phyloP scores from a whole-genome alignment of 2,113 vertebrate species.

The Taxidea taxus region DNA sequence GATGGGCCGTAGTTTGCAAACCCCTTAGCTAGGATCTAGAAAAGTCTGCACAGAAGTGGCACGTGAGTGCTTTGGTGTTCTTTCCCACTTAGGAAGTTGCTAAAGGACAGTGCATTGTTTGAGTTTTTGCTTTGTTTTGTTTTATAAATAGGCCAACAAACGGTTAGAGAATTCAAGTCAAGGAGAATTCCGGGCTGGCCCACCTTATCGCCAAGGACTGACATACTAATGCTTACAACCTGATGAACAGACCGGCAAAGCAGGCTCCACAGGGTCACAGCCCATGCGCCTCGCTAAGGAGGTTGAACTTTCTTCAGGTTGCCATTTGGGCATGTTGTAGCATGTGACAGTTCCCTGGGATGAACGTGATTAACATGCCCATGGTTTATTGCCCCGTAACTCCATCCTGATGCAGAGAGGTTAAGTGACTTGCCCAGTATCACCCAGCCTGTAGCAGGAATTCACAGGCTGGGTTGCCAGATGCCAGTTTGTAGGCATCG shows the following conservation, averaged over 20 bases:
- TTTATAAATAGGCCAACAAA: background rate
- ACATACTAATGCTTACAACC: background rate
- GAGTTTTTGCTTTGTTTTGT: no score
- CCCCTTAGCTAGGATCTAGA: background rate
- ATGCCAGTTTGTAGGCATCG: background rate
- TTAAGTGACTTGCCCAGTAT: background rate
- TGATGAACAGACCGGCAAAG: background rate
- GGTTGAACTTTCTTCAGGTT: background rate
- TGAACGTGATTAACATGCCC: background rate
- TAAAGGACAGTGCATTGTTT: background rate
- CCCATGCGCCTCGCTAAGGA: background rate
- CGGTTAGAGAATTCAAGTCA: background rate
- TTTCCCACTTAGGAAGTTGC: background rate
- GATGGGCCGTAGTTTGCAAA: background rate
- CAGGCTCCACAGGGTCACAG: no score
- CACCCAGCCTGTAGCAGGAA: background rate
- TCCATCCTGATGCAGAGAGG: background rate
- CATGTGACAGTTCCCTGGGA: no score
- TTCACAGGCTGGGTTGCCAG: background rate
- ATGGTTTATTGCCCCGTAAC: background rate
- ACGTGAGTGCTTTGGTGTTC: background rate
- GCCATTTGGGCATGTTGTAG: no score
- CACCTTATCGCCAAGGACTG: background rate
- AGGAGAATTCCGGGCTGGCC: background rate
- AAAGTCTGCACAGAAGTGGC: background rate